phyloP scores from a whole-genome alignment of 2,888 invertebrate species.

The Chrysina gloriosa region DNA sequence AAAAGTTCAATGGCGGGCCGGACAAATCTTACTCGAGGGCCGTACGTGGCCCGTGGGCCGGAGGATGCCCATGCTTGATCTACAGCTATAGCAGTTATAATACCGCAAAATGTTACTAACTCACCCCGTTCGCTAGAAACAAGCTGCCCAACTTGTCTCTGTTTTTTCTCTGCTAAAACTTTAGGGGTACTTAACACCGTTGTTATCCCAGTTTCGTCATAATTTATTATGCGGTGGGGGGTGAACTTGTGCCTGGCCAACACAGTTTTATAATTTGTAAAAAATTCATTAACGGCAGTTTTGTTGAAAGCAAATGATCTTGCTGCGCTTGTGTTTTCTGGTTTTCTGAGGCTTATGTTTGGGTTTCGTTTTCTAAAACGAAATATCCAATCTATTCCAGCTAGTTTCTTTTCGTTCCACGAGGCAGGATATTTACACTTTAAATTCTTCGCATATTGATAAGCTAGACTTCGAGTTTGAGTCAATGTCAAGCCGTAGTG shows the following conservation, averaged over 20 bases:
- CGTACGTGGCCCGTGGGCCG: too few relatives aligned
- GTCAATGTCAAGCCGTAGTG: not conserved
- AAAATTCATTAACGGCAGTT: too few relatives aligned
- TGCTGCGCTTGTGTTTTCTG: too few relatives aligned
- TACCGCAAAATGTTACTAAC: too few relatives aligned
- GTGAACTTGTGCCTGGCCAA: not conserved
- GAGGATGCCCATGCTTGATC: too few relatives aligned
- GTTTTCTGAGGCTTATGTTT: not conserved
- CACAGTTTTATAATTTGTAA: too few relatives aligned
- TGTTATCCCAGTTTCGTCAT: not conserved
- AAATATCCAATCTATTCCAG: constrained; percentile 8
- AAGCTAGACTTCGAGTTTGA: not conserved
- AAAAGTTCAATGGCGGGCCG: too few relatives aligned
- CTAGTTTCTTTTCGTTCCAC: not conserved
- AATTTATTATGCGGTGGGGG: not conserved
- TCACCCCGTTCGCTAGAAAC: not conserved
- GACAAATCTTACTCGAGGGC: too few relatives aligned
- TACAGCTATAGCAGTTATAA: too few relatives aligned
- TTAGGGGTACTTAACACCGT: not conserved
- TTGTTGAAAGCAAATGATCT: too few relatives aligned
- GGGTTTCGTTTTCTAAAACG: not conserved
- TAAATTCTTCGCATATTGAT: constrained; percentile 5
- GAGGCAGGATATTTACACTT: not conserved
- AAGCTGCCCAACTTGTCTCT: not conserved
- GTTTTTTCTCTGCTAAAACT: not conserved